These are phyloP conservation scores for Oxyura jamaicensis DNA, from an alignment of 2,113 vertebrate genomes.

Conservation along the genomic window DNA sequence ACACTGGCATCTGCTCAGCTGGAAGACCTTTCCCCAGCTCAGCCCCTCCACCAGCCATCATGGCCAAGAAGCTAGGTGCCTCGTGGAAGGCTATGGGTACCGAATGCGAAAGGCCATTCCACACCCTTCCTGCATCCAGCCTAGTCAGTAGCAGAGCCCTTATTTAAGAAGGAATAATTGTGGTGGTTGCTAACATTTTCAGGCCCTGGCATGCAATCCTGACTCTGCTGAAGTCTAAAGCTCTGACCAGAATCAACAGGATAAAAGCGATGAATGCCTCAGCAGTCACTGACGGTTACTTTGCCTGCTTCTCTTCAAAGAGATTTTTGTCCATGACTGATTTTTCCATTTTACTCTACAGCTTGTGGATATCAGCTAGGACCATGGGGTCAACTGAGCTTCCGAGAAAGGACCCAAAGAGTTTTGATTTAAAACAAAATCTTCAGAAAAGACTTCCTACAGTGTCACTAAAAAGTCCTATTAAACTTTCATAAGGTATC, in stretches of 20 bases:
- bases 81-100: neutral
- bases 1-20: accelerated
- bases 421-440: constrained; percentile 59
- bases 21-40: neutral
- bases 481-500: constrained; percentile 61
- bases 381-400: neutral
- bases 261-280: neutral
- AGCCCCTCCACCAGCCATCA: no score
- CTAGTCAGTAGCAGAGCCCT: neutral
- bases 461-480: constrained; percentile 47
- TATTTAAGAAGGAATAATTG: neutral
- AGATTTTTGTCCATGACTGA: neutral
- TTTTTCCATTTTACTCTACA: constrained; percentile 1
- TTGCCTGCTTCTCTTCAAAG: neutral
- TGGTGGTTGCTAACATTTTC: neutral
- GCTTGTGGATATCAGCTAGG: neutral
- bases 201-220: neutral
- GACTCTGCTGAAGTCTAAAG: neutral
- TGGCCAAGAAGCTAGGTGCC: no score
- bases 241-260: constrained; percentile 13
- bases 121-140: neutral
- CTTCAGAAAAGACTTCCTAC: constrained; percentile 58
- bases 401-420: constrained; percentile 27
- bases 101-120: neutral
- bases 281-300: neutral